Evolutionary conservation across 2,888 invertebrate species (phyloP), one percentile per base, ranked within the genome.

Genomic region (Lithophane ornitopus): DNA sequence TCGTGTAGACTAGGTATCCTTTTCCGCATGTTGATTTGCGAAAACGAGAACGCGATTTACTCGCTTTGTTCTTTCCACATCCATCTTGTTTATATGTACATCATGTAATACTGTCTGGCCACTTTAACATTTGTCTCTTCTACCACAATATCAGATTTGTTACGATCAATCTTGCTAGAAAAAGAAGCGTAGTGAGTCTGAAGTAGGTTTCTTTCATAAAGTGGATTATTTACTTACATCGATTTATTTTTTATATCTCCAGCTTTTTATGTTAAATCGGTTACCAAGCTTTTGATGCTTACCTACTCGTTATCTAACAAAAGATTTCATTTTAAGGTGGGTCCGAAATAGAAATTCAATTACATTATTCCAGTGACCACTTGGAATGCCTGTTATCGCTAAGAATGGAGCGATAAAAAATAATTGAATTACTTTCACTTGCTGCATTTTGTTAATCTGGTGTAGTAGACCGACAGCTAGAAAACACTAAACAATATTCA

Each of bases 381-480:
- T 74, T 66, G 76, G 56, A 66, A 81, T 44, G 46, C 34, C 22
- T 61, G 56, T 75, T 72, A 84, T 69, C 16, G 56, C 34, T 26
- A 69, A 75, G 54, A 70, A 67, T 63, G 59, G 46, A 54, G 22
- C 26, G 34, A 68, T 34, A 49, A 76, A 67, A 70, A 81, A 61
- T 84, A 81, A 80, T 75, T 66, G 81, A 68, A 81, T 81, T 70
- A 70, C 70, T 76, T 72, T 49, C 66, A 62, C 58, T 72, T 14
- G 49, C 34, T 67, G 39, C 2, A 63, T 70, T 80, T 69, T 22
- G 22, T 44, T 56, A 56, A 67, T 82, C 61, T 76, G 34, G 58
- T 74, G 12, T 39, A 66, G 54, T 80, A 49, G 52, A 59, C 8
- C 26, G 14, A 70, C 61, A 84, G 61, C 58, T 62, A 68, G 81